Percentiles rank a stretch among this genome's conserved stretches.
Conservation (phyloP, 2,888 invertebrate species). For the Salpingus planirostris region DNA sequence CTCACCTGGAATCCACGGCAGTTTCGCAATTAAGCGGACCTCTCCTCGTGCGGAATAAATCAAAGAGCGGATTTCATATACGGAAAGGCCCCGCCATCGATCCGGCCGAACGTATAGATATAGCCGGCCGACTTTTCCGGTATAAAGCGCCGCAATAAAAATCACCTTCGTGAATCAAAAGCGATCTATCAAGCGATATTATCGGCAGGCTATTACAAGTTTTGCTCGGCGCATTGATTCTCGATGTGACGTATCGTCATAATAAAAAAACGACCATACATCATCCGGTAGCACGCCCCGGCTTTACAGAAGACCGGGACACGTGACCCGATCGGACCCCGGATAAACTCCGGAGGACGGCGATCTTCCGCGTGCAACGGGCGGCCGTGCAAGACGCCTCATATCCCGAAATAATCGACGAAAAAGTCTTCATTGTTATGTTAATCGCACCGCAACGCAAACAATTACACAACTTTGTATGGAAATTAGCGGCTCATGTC, state of each 20-base stretch:
- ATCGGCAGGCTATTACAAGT: constrained; percentile 35
- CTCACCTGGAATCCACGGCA: neutral
- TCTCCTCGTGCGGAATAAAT: constrained; percentile 25
- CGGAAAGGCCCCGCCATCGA: constrained; percentile 22
- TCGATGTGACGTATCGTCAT: constrained; percentile 27
- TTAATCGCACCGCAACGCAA: constrained; percentile 7
- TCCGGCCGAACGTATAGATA: constrained; percentile 21
- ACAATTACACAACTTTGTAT: constrained; percentile 12
- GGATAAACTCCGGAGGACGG: too few relatives aligned
- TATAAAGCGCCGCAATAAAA: constrained; percentile 37
- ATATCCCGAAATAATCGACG: too few relatives aligned
- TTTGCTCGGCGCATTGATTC: constrained; percentile 26
- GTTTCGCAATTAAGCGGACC: constrained; percentile 10
- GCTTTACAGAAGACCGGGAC: constrained; percentile 5
- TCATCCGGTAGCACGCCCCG: constrained; percentile 27
- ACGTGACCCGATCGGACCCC: too few relatives aligned
- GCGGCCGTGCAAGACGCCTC: too few relatives aligned
- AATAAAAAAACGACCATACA: constrained; percentile 32
- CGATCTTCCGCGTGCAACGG: too few relatives aligned
- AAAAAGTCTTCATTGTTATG: constrained; percentile 9
- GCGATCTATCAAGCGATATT: constrained; percentile 41
- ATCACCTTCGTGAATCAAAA: constrained; percentile 39
- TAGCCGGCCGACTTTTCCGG: constrained; percentile 34
- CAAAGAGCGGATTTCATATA: constrained; percentile 30
- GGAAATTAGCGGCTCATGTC: constrained; percentile 10